Percentiles rank a stretch among this genome's conserved stretches.
These are phyloP conservation scores for Microcaecilia unicolor DNA, from an alignment of 2,797 vertebrate species.

Conservation along the genomic window DNA sequence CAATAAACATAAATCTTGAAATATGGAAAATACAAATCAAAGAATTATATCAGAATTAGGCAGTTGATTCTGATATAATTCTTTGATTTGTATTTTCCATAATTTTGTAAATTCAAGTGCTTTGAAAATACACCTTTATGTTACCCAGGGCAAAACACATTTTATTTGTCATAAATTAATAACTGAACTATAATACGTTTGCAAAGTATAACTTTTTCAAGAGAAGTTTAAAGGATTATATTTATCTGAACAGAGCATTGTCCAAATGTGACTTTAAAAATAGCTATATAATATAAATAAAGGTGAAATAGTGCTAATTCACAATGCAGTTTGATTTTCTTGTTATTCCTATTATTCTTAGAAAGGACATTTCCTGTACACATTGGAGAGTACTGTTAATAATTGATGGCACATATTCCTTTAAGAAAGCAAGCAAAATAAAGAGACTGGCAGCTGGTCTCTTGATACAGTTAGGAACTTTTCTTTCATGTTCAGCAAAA, in stretches of 20 bases:
- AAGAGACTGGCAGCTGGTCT: neutral
- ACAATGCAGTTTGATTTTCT: neutral
- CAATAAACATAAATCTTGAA: too few species aligned
- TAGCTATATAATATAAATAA: neutral
- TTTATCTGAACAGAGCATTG: neutral
- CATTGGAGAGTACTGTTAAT: slow-evolving; percentile 16
- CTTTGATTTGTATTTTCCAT: too few species aligned
- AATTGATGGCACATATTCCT: slow-evolving; percentile 22
- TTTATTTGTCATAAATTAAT: slow-evolving; percentile 1
- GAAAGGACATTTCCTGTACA: slow-evolving; percentile 16
- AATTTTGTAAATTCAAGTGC: too few species aligned
- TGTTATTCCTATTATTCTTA: neutral
- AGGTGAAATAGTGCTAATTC: neutral
- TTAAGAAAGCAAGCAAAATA: slow-evolving; percentile 19
- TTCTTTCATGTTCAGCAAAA: slow-evolving; percentile 20
- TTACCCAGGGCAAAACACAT: neutral
- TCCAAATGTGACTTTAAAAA: neutral
- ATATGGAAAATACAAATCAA: too few species aligned
- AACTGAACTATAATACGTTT: neutral
- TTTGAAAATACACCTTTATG: too few species aligned
- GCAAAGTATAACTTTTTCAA: neutral
- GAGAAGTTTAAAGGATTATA: neutral
- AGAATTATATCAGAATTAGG: too few species aligned
- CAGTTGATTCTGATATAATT: too few species aligned
- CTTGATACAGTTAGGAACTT: slow-evolving; percentile 2